Base-by-base conservation (phyloP, 2,888 invertebrate species). In the Ormyrus labotus region DNA sequence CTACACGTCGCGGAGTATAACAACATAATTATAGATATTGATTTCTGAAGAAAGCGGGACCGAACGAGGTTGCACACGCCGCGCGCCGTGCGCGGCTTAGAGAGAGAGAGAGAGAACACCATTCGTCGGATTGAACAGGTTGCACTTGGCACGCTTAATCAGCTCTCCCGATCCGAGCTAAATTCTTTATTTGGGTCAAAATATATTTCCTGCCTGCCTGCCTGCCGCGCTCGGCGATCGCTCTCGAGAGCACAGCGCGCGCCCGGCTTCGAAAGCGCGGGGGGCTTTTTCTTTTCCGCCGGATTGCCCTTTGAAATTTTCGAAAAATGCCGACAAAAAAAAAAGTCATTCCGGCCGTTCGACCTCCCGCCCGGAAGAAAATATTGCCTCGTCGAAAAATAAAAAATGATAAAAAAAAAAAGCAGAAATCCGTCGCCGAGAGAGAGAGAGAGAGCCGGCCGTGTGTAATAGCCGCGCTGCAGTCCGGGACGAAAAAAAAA, bases 1-100 rank as follows among this genome's bases (percentile, higher is more conserved):
- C 50, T 57, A 64, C 76, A 69, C 65, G 61, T 82, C 76, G 78
- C 82, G 7, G 34, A 13, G 85, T 83, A 84, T 85, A 83, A 85
- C 84, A 84, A 86, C 85, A 85, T 87, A 87, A 87, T 88, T 88
- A 87, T 86, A 86, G 86, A 86, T 88, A 88, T 88, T 85, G 88
- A 88, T 88, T 87, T 85, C 81, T 84, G 78, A 80, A 83, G 79
- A 82, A 83, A 61, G 69, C 76, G 80, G 69, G 73, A 77, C 64
- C 65, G 76, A 81, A 75, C 75, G 68, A 68, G 73, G 75, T 69
- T 80, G 80, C 64, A 47, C 51, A 8, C 47, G 45, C 11, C 67
- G 72, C 48, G 65, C 55, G 50, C 75, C 71, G 64, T 74, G 58
- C 11, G 69, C 63, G 69, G 75, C 50, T 45, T 34, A 55, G 73